phyloP scores from a whole-genome alignment of 2,888 invertebrate genomes.

The Calephelis perditalis region DNA sequence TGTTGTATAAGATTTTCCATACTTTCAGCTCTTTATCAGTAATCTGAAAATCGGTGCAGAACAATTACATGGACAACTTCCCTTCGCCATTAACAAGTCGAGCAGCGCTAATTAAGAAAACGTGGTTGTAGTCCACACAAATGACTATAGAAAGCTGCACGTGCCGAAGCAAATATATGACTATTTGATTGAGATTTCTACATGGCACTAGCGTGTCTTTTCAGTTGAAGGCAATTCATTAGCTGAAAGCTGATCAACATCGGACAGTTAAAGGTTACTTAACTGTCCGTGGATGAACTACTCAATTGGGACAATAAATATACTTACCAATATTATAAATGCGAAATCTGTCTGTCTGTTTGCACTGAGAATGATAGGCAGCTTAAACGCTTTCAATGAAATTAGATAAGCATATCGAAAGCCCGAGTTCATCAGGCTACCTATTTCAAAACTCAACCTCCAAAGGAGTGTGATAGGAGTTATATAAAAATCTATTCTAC shows the following conservation, averaged over 20 bases:
- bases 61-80: slow-evolving; percentile 27
- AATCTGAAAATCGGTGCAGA: slow-evolving; percentile 26
- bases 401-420: too few relatives aligned
- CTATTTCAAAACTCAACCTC: too few relatives aligned
- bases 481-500: too few relatives aligned
- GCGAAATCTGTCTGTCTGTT: too few relatives aligned
- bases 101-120: slow-evolving; percentile 33
- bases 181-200: slow-evolving; percentile 21
- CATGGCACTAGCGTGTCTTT: slow-evolving; percentile 7
- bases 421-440: too few relatives aligned
- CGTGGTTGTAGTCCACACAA: slow-evolving; percentile 26
- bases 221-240: background rate
- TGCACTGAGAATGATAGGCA: too few relatives aligned
- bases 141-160: slow-evolving; percentile 30
- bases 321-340: too few relatives aligned
- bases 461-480: too few relatives aligned
- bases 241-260: background rate
- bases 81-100: slow-evolving; percentile 26
- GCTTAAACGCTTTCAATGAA: too few relatives aligned
- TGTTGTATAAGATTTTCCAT: background rate
- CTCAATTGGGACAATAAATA: too few relatives aligned
- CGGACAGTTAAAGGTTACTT: too few relatives aligned
- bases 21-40: background rate
- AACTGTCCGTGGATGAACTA: too few relatives aligned
- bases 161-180: slow-evolving; percentile 21